Percentiles rank a stretch among this genome's conserved stretches.
phyloP scores from a whole-genome alignment of 2,888 invertebrate genomes.

The Spilosoma lubricipeda region DNA sequence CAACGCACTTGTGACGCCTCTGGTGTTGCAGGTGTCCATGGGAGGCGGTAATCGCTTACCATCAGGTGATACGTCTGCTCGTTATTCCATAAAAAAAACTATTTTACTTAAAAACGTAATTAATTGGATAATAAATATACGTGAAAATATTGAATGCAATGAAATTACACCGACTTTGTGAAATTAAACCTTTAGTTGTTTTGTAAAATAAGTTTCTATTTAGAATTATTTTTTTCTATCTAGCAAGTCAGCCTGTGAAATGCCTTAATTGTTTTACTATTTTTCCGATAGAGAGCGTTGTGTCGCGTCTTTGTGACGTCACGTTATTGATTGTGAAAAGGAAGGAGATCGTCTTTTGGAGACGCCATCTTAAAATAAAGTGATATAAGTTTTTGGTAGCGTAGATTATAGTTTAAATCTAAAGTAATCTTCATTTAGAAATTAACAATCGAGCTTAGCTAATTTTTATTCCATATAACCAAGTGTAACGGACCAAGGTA shows the following conservation, averaged over 20 bases:
- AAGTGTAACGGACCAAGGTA: constrained; percentile 94
- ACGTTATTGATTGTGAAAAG: constrained; percentile 81
- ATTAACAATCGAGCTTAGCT: constrained; percentile 76
- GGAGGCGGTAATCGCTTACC: too few species aligned
- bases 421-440: constrained; percentile 81
- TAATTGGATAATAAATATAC: too few species aligned
- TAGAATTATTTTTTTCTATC: constrained; percentile 11
- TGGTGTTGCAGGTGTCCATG: too few species aligned
- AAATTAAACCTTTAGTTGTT: neutral
- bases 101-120: too few species aligned
- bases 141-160: too few species aligned
- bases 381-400: constrained; percentile 88
- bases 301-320: constrained; percentile 85
- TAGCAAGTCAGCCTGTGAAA: constrained; percentile 28
- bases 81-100: too few species aligned
- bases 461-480: constrained; percentile 83
- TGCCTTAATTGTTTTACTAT: constrained; percentile 3
- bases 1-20: too few species aligned
- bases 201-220: neutral
- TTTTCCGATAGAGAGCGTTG: constrained; percentile 69
- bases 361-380: constrained; percentile 87
- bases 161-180: too few species aligned
- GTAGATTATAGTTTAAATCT: constrained; percentile 83
- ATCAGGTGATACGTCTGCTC: too few species aligned
- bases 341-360: constrained; percentile 83